Conservation (phyloP, 2,797 vertebrate genomes). For the Dendrocincla tyrannina region DNA sequence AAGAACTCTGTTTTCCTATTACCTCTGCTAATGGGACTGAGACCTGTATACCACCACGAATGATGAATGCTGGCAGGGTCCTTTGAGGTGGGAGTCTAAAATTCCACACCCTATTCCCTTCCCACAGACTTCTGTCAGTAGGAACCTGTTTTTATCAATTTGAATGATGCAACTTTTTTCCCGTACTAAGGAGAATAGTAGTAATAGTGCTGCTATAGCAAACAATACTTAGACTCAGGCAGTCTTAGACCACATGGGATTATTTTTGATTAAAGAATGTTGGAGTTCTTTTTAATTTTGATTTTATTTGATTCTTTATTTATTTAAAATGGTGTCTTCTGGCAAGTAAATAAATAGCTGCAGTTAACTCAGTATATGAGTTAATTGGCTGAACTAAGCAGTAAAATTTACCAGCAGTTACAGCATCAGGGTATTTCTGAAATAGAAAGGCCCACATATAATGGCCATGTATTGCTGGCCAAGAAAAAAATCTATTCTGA, state of each 20-base stretch:
- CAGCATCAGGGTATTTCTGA: not conserved
- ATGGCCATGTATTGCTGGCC: not conserved
- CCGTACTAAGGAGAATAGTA: not conserved
- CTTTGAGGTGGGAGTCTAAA: not conserved
- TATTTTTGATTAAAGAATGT: not conserved
- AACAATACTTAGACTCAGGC: not conserved
- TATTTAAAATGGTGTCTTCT: not conserved
- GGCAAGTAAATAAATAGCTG: not conserved
- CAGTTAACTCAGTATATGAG: not conserved
- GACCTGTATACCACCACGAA: not conserved
- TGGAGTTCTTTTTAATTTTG: fast-evolving
- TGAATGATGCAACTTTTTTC: not conserved
- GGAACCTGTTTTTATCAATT: not conserved
- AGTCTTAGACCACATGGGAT: not conserved
- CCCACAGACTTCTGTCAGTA: not conserved
- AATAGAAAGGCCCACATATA: not conserved
- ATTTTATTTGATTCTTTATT: not conserved
- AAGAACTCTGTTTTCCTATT: not conserved
- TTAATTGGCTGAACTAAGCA: not conserved
- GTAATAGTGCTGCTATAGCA: not conserved
- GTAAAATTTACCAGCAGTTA: not conserved
- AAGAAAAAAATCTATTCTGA: not conserved
- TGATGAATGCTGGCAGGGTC: not conserved
- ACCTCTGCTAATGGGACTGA: not conserved
- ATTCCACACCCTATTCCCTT: not conserved